phyloP scores from a whole-genome alignment of 2,797 vertebrate genomes.

The Melanotaenia boesemani region DNA sequence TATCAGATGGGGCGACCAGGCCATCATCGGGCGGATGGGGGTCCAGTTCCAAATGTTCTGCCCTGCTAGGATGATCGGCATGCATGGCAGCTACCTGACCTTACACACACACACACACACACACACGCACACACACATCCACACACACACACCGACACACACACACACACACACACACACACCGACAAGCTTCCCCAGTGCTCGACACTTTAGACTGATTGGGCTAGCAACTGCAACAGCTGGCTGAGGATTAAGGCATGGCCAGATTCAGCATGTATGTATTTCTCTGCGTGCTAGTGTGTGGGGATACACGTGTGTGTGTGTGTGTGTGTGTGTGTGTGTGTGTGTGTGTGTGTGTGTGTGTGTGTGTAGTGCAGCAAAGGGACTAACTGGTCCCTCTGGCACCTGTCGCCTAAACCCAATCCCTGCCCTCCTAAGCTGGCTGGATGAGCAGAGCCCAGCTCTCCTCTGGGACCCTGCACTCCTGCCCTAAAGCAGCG shows the following conservation, averaged over 20 bases:
- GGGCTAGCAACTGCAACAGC: constrained; percentile 86
- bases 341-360: constrained; percentile 29
- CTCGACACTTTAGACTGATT: constrained; percentile 77
- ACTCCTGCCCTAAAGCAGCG: constrained; percentile 44
- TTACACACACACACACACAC: constrained; percentile 32
- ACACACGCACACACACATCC: no score
- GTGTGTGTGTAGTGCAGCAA: constrained; percentile 37
- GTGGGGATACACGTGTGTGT: constrained; percentile 22
- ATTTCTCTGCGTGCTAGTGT: constrained; percentile 48
- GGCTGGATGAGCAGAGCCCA: constrained; percentile 69
- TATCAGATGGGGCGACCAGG: constrained; percentile 73
- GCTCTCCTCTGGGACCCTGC: constrained; percentile 69
- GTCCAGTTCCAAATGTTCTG: constrained; percentile 66
- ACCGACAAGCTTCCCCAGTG: constrained; percentile 49
- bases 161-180: constrained; percentile 24
- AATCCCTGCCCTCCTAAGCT: constrained; percentile 76
- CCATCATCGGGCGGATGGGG: constrained; percentile 56
- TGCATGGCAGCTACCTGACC: constrained; percentile 74
- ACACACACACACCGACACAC: constrained; percentile 22
- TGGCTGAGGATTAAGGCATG: constrained; percentile 83
- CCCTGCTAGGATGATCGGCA: constrained; percentile 66
- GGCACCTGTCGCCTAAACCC: constrained; percentile 85
- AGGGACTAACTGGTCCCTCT: constrained; percentile 72
- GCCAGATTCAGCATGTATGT: constrained; percentile 72
- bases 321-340: constrained; percentile 26